Base-by-base conservation (phyloP, 1,140 invertebrate species). In the Nephotettix cincticeps region DNA sequence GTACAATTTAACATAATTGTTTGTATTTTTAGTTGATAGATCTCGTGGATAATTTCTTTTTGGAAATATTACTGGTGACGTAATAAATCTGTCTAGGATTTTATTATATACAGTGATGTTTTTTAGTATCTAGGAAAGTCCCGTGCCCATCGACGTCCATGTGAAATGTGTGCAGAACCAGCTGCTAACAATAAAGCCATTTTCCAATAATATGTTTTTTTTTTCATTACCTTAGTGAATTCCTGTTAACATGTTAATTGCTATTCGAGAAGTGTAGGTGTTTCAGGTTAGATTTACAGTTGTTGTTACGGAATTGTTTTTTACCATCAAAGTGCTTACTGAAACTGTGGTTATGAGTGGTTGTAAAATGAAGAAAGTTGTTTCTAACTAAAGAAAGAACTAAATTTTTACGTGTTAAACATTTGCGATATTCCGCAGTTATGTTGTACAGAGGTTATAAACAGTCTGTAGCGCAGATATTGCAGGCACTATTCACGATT, bases 71-170 rank as follows among this genome's bases (percentile, higher is more conserved):
- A 51, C 47, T 19, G 21, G 14, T 51, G 21, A 19, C 21, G 47
- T 51, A 51, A 51, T 51, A 51, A 51, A 51, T 51, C 14, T 19
- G 6, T 61, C 56, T 61, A 61, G 56, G 56, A 29, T 61, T 51
- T 61, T 61, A 61, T 61, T 61, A 61, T 54, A 54, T 14, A 61
- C 47, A 61, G 56, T 61, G 56, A 61, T 61, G 56, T 61, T 61
- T 40, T 21, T 61, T 21, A 23, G 13, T 21, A 21, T 61, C 6
- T 14, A 61, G 47, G 21, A 28, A 21, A 27, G 56, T 61, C 56
- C 56, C 27, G 56, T 27, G 6, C 56, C 56, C 56, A 27, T 61
- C 56, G 56, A 27, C 21, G 23, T 27, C 27, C 21, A 61, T 29
- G 23, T 36, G 32, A 36, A 36, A 27, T 61, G 56, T 61, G 21